These are phyloP conservation scores for Brachyhypopomus gauderio DNA, from an alignment of 2,113 vertebrate species.

Conservation along the genomic window DNA sequence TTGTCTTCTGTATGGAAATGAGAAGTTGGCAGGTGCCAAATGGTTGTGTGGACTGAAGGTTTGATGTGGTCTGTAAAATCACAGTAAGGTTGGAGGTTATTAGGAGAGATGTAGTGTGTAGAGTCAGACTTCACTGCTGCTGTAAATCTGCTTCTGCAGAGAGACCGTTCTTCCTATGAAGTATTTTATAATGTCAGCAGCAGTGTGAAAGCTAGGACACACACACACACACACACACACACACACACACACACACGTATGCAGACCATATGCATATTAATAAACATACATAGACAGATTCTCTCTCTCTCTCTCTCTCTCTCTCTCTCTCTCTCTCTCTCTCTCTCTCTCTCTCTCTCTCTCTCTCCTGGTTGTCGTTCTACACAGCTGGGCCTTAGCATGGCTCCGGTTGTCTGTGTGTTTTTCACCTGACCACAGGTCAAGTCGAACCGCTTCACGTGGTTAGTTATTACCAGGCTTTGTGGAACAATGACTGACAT, in stretches of 20 bases:
- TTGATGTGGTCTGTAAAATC: conserved; percentile 46
- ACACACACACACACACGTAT: neutral
- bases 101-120: neutral
- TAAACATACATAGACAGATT: neutral
- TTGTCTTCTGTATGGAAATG: too few species aligned
- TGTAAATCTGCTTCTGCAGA: neutral
- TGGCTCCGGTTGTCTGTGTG: neutral
- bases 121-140: neutral
- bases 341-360: neutral
- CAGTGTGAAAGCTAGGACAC: too few species aligned
- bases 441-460: neutral
- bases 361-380: too few species aligned
- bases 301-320: too few species aligned
- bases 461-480: neutral
- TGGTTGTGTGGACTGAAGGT: too few species aligned
- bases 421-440: neutral
- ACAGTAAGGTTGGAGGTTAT: conserved; percentile 44
- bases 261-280: conserved; percentile 12
- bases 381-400: too few species aligned
- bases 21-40: too few species aligned
- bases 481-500: conserved; percentile 12
- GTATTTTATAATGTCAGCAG: too few species aligned
- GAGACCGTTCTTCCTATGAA: conserved; percentile 49
- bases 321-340: neutral
- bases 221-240: neutral